Percentiles rank a stretch among this genome's conserved stretches.
These are phyloP conservation scores for Sinosuthora webbiana DNA, from an alignment of 2,113 vertebrate genomes.

Conservation along the genomic window DNA sequence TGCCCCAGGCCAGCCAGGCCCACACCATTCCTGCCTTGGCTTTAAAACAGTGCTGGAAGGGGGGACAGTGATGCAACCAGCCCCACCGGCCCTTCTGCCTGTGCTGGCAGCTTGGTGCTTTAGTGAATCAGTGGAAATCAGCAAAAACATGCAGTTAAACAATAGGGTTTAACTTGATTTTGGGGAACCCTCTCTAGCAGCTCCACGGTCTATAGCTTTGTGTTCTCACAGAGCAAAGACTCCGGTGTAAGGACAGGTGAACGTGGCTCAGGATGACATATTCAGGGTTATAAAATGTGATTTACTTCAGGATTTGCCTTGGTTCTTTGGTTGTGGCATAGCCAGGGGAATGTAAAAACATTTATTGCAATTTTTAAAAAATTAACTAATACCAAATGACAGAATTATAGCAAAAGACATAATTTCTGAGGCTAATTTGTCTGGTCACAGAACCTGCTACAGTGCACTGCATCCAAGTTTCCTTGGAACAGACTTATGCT, in stretches of 20 bases:
- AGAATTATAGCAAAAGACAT: neutral
- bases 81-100: neutral
- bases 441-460: neutral
- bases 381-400: neutral
- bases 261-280: neutral
- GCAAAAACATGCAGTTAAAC: conserved; percentile 17
- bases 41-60: neutral
- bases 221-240: neutral
- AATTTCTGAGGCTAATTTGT: neutral
- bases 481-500: neutral
- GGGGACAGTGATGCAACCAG: neutral
- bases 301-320: neutral
- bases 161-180: neutral
- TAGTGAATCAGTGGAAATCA: neutral
- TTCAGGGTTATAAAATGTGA: neutral
- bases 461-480: neutral
- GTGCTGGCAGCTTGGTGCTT: neutral
- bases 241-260: neutral
- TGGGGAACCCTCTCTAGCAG: neutral
- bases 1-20: neutral
- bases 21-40: neutral
- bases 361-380: neutral
- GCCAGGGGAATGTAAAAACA: neutral
- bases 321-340: neutral
- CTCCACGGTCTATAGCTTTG: neutral